phyloP scores from a whole-genome alignment of 2,888 invertebrate species.

The Tetragonula carbonaria region DNA sequence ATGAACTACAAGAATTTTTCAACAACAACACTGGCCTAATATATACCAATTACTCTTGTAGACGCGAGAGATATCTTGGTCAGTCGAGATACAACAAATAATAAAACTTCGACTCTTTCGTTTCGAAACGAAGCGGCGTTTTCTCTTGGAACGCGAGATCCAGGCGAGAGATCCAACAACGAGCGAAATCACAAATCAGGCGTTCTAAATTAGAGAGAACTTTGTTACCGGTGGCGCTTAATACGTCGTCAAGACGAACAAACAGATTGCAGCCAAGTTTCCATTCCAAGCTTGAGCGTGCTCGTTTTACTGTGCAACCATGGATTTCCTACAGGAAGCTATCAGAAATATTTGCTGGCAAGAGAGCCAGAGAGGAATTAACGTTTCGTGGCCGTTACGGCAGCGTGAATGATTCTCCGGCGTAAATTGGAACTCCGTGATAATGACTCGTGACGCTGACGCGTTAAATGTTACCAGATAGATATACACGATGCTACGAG shows the following conservation, averaged over 20 bases:
- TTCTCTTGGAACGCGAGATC: background rate
- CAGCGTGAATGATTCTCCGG: conserved; percentile 12
- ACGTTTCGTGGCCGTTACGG: conserved; percentile 4
- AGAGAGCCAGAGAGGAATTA: background rate
- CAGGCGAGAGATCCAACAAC: background rate
- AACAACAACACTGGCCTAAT: background rate
- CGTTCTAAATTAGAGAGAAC: background rate
- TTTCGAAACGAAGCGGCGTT: too few relatives aligned
- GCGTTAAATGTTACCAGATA: conserved; percentile 36
- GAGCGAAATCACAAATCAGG: background rate
- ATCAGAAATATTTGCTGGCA: conserved; percentile 14
- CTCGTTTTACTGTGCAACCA: background rate
- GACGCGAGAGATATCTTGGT: background rate
- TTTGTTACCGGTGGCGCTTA: background rate
- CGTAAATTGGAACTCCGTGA: conserved; percentile 25
- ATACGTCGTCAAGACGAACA: background rate
- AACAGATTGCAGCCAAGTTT: conserved; percentile 8
- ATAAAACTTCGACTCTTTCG: too few relatives aligned
- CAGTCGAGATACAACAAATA: too few relatives aligned
- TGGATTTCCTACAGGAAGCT: background rate
- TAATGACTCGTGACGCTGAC: conserved; percentile 7
- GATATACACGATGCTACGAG: background rate
- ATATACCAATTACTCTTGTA: background rate
- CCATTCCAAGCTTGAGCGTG: background rate
- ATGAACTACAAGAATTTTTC: background rate